These are phyloP conservation scores for Xylophagus ater DNA, from an alignment of 2,888 invertebrate genomes.

Conservation along the genomic window DNA sequence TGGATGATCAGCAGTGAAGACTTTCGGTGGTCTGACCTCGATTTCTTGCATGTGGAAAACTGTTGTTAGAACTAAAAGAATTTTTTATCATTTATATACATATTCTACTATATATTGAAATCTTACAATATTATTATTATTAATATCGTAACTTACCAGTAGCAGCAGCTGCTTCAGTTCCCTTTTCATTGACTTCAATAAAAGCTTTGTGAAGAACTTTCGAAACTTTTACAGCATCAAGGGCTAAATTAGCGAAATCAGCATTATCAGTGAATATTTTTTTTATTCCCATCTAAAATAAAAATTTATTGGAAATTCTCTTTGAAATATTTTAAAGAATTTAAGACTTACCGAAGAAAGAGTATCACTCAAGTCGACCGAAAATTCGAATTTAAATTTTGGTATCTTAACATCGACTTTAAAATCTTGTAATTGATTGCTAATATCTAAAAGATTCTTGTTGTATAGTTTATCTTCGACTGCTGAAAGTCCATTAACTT, in stretches of 20 bases:
- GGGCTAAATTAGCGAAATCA: slow-evolving; percentile 48
- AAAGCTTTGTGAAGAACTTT: slow-evolving; percentile 74
- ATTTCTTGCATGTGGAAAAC: too few species aligned
- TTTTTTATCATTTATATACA: too few species aligned
- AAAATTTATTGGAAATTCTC: too few species aligned
- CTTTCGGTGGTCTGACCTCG: too few species aligned
- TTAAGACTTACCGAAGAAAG: slow-evolving; percentile 29
- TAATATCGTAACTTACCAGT: slow-evolving; percentile 48
- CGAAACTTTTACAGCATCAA: slow-evolving; percentile 47
- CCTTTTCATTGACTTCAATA: too few species aligned
- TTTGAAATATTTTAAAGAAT: slow-evolving; percentile 16
- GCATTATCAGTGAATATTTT: slow-evolving; percentile 50
- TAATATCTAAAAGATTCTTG: slow-evolving; percentile 47
- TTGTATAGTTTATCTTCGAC: slow-evolving; percentile 50
- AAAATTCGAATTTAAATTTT: slow-evolving; percentile 68
- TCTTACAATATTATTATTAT: too few species aligned
- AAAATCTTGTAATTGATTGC: too few species aligned
- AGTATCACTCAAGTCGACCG: slow-evolving; percentile 49
- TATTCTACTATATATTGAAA: too few species aligned
- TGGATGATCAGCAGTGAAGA: too few species aligned
- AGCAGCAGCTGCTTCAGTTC: too few species aligned
- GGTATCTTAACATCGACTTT: slow-evolving; percentile 55
- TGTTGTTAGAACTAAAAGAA: too few species aligned
- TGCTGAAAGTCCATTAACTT: slow-evolving; percentile 49
- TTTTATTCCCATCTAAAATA: slow-evolving; percentile 53